Evolutionary conservation across 2,888 invertebrate species (phyloP).

Genomic region (Caenorhabditis becei): DNA sequence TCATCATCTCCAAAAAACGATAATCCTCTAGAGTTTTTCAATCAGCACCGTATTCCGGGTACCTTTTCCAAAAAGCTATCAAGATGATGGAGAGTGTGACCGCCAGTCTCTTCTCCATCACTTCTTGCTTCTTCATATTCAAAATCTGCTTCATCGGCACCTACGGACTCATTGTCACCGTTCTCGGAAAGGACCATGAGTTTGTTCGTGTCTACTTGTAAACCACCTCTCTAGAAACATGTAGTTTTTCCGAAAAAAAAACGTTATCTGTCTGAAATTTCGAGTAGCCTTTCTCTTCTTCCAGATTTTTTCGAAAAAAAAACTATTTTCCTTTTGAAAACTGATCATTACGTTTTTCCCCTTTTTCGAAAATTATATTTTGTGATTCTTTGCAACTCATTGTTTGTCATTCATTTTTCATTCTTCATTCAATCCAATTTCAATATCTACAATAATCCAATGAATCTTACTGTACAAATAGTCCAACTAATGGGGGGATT

Average conservation of each 20-base stretch:
- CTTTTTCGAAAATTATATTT: constrained; percentile 6
- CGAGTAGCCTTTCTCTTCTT: no score
- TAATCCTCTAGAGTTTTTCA: constrained; percentile 2
- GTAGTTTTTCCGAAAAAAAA: neutral
- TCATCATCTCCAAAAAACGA: neutral
- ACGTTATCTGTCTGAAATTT: no score
- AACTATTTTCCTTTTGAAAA: no score
- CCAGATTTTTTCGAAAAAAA: no score
- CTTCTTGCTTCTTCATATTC: constrained; percentile 31
- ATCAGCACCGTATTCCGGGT: constrained; percentile 18
- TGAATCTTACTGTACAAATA: neutral
- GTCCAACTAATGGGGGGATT: neutral
- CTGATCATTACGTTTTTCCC: neutral
- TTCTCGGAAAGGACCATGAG: constrained; percentile 47
- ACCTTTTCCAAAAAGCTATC: constrained; percentile 11
- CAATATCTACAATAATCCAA: neutral
- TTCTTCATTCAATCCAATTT: neutral
- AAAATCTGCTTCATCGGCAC: constrained; percentile 35
- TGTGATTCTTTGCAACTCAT: neutral
- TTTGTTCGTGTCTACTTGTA: constrained; percentile 51
- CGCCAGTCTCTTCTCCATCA: constrained; percentile 38
- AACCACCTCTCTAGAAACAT: no score
- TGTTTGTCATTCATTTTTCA: no score
- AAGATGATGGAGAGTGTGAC: constrained; percentile 48
- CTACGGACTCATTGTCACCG: constrained; percentile 14